Evolutionary conservation across 37 sponge, comb jelly and placozoan species (phyloP), one percentile per base, ranked within the genome.

Genomic region (Geodia barretti): DNA sequence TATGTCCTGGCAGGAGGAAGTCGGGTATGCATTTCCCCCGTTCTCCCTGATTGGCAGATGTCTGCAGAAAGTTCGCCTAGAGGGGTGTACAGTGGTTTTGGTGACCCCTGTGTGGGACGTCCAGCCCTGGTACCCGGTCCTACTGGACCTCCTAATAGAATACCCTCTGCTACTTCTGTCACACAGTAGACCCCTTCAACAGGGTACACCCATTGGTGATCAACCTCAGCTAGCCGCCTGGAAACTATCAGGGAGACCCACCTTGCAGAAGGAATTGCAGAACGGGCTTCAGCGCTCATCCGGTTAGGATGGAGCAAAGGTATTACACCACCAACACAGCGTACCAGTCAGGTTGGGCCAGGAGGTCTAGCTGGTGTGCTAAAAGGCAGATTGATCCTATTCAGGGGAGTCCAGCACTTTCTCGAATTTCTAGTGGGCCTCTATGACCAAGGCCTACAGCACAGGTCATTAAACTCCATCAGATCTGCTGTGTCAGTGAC

Each of bases 11-110:
- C 41, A 29, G 60, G 75, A 71, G 17, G 19, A 42, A 58, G 59
- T 7, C 3, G 79, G 74, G 0, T 88, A 88, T 69, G 83, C 89
- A 0, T 88, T 88, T 32, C 89, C 89, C 77, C 77, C 38, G 3
- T 76, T 76, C 31, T 28, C 2, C 36, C 64, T 76, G 25, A 41
- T 79, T 40, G 60, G 70, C 37, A 67, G 23, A 30, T 68, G 70
- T 79, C 59, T 54, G 31, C 23, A 72, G 73, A 81, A 81, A 37
- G 25, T 81, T 1, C 3, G 29, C n/a, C 24, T 35, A 71, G 82
- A 81, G 64, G 73, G n/a, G 14, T 4, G 8, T 14, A 2, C 72
- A 64, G 23, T 61, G 62, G 26, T 78, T 21, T 28, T 85, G 2
- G 59, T 85, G 41, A 24, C 74, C 24, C 74, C 74, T 29, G 25